phyloP scores from a whole-genome alignment of 1,140 invertebrate species.

The Oryctes rhinoceros region DNA sequence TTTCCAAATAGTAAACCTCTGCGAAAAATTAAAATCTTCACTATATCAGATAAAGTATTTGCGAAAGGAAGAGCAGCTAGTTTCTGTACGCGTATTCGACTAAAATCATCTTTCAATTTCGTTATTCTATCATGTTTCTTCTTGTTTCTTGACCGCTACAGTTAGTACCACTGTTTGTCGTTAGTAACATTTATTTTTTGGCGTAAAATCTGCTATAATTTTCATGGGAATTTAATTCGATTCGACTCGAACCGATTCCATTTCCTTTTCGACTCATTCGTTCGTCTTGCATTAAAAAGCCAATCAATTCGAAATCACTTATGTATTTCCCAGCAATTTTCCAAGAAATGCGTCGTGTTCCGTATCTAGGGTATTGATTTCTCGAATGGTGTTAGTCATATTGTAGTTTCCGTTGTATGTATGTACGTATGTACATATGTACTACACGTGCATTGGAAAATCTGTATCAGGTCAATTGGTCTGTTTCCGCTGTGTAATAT shows the following conservation, averaged over 20 bases:
- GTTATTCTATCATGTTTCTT: no score
- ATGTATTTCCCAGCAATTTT: not conserved
- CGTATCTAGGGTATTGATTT: conserved; percentile 18
- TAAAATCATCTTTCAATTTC: no score
- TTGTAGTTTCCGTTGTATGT: not conserved
- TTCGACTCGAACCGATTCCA: not conserved
- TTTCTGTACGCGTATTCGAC: no score
- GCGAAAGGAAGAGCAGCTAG: no score
- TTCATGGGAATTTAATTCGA: no score
- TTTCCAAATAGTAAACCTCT: no score
- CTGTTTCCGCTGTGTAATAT: not conserved
- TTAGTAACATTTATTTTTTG: no score
- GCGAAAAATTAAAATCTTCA: no score
- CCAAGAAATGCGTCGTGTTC: not conserved
- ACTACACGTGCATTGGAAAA: not conserved
- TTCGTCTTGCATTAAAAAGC: not conserved
- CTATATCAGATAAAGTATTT: no score
- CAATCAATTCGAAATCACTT: conserved; percentile 14
- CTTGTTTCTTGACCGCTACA: no score
- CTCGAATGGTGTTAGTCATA: conserved; percentile 12
- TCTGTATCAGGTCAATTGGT: not conserved
- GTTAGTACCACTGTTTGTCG: no score
- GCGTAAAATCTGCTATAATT: no score
- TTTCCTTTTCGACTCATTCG: not conserved
- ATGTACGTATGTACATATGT: not conserved